A percentile compares a stretch with the other conserved stretches of the same genome.
These are phyloP conservation scores for Trogon surrucura DNA, from an alignment of 2,113 vertebrate species.

Conservation along the genomic window DNA sequence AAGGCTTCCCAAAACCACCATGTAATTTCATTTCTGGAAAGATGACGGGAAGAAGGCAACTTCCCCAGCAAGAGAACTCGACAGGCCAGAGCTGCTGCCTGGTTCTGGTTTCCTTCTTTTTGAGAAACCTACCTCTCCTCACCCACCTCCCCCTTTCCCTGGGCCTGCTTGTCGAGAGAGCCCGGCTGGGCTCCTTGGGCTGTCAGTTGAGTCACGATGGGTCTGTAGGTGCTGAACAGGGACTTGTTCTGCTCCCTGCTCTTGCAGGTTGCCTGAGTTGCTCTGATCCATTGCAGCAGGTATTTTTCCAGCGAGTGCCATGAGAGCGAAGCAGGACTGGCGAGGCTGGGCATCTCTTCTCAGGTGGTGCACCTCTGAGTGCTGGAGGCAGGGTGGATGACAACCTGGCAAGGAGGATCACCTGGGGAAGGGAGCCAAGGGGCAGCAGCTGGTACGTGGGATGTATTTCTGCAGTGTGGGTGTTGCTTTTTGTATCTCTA, in stretches of 20 bases:
- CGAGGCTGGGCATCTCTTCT: rapidly evolving
- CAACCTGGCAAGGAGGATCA: not conserved
- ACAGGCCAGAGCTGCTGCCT: slow-evolving; percentile 16
- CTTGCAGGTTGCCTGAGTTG: not conserved
- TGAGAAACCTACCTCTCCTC: slow-evolving; percentile 21
- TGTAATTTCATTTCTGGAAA: slow-evolving; percentile 37
- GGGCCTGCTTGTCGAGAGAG: not conserved
- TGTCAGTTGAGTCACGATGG: not conserved
- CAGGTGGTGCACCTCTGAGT: not conserved
- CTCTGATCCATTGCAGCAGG: not conserved
- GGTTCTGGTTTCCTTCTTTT: slow-evolving; percentile 57
- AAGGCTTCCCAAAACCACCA: not conserved
- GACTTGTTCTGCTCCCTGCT: not conserved
- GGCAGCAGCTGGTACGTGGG: rapidly evolving
- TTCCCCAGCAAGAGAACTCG: not conserved
- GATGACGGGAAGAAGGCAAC: not conserved
- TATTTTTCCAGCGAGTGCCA: not conserved
- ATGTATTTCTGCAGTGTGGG: not conserved
- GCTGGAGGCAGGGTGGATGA: not conserved
- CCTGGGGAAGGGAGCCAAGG: not conserved
- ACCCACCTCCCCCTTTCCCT: not conserved
- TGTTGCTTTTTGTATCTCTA: not conserved
- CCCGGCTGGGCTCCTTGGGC: not conserved
- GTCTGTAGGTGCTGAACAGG: not conserved
- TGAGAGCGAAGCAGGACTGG: not conserved